phyloP scores from a whole-genome alignment of 1,140 invertebrate species.

The Drosophila novamexicana region DNA sequence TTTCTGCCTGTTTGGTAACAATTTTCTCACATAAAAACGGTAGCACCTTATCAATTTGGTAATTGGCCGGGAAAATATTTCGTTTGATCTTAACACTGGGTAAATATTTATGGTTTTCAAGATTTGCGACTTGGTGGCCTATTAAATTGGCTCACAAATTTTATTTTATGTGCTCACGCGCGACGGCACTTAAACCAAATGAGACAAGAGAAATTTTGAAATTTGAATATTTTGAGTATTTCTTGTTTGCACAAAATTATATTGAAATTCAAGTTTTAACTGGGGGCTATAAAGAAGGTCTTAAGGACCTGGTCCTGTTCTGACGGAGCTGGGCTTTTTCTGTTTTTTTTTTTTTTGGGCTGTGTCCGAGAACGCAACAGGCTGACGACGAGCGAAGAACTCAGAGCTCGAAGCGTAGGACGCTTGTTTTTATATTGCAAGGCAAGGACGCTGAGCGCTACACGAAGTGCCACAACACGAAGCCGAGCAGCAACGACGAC shows the following conservation, averaged over 20 bases:
- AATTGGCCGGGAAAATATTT: conserved; percentile 60
- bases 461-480: conserved; percentile 46
- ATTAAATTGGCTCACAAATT: conserved; percentile 35
- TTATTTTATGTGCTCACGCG: conserved; percentile 51
- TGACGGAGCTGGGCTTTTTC: conserved; percentile 5
- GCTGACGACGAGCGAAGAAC: conserved; percentile 81
- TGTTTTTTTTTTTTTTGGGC: conserved; percentile 10
- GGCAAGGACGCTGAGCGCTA: conserved; percentile 30
- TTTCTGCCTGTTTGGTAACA: conserved; percentile 4
- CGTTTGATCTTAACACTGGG: conserved; percentile 53
- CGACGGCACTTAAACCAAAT: conserved; percentile 47
- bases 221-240: conserved; percentile 17
- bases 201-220: conserved; percentile 33
- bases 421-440: conserved; percentile 80
- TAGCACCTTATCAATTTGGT: conserved; percentile 65
- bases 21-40: conserved; percentile 54
- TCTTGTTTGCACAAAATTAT: conserved; percentile 17
- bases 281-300: conserved; percentile 13
- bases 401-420: conserved; percentile 63
- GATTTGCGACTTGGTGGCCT: conserved; percentile 41
- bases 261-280: conserved; percentile 14
- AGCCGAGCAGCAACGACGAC: conserved; percentile 29
- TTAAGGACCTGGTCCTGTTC: conserved; percentile 18
- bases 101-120: conserved; percentile 66
- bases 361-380: conserved; percentile 80